Base-by-base conservation (phyloP, 2,888 invertebrate genomes). In the Ophion slaviceki region DNA sequence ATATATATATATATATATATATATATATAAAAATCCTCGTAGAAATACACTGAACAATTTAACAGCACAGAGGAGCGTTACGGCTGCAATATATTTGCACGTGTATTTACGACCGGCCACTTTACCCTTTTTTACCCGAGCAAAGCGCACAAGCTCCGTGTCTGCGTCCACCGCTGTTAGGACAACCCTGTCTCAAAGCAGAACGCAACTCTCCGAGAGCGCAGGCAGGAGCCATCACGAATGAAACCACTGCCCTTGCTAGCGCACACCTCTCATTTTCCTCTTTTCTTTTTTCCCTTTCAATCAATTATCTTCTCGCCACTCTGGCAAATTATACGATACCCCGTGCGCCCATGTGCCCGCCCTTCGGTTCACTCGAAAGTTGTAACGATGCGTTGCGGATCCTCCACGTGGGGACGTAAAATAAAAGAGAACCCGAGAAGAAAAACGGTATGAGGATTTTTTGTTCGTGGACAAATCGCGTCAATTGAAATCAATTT, bases 11-110 rank as follows among this genome's bases (percentile, higher is more conserved):
- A 24, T 24, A 24, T 24, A 24, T 24, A 24, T 24, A 24, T 14
- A 67, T 59, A 68, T 61, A 24, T 89, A 88, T 80, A 75, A 62
- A 59, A 47, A 77, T 32, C 11, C 8, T 64, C 61, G 68, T 77
- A 77, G 68, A 72, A 80, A 68, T 72, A 77, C 76, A 64, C 86
- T 88, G 86, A 84, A 91, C 89, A 89, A 91, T 90, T 92, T 92
- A 92, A 91, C 92, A 91, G 88, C 91, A 87, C 47, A 78, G 88
- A 87, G 81, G 80, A 83, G 85, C 87, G 89, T 92, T 91, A 92
- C 91, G 88, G 90, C 92, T 88, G 92, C 91, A 90, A 92, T 92
- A 92, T 92, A 92, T 92, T 92, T 92, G 92, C 92, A 91, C 92
- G 92, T 91, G 90, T 92, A 92, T 92, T 92, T 92, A 92, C 89